phyloP scores from a whole-genome alignment of 2,113 vertebrate genomes.

The Delphinus delphis region DNA sequence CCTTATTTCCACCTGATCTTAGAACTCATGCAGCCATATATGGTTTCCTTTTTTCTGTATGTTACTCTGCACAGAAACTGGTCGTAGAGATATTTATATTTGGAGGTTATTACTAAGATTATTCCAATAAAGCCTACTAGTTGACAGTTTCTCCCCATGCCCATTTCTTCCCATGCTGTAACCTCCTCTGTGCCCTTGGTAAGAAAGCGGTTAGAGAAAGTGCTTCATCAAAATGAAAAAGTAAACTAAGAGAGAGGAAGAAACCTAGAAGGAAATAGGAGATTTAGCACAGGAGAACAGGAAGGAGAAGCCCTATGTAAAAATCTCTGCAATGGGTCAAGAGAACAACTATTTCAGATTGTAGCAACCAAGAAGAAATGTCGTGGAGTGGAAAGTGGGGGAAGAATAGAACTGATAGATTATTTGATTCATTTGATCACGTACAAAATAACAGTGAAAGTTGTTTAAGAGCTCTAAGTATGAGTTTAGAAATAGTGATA shows the following conservation, averaged over 20 bases:
- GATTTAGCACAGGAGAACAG: background rate
- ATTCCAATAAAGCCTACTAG: background rate
- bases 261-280: background rate
- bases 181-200: background rate
- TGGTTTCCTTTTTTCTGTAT: background rate
- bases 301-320: background rate
- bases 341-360: background rate
- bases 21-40: background rate
- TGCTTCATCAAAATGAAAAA: background rate
- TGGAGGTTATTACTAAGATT: background rate
- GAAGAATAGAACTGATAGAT: background rate
- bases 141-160: background rate
- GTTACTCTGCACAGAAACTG: background rate
- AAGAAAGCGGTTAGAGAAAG: background rate
- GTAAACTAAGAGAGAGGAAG: background rate
- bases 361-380: background rate
- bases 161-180: background rate
- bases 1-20: background rate
- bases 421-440: background rate
- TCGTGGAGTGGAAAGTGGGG: background rate
- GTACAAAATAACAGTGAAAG: background rate
- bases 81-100: background rate
- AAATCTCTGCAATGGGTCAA: background rate
- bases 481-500: background rate
- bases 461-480: background rate